Evolutionary conservation across 1,140 invertebrate genomes (phyloP).

Genomic region (roundworm (Caenorhabditis elegans)): WBcel235 BX284605.5:12926001-12926500

Average conservation of each 20-base stretch:
- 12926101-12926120: slow-evolving; percentile 3
- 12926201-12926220: not conserved
- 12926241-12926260: not conserved
- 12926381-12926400: not conserved
- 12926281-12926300: slow-evolving; percentile 41
- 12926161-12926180: slow-evolving; percentile 8
- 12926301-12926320: slow-evolving; percentile 26
- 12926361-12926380: not conserved
- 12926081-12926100: not conserved
- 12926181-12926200: slow-evolving; percentile 5
- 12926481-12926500: slow-evolving; percentile 34
- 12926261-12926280: slow-evolving; percentile 16
- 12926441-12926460: not conserved
- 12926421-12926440: slow-evolving; percentile 29
- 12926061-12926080: not conserved
- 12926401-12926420: slow-evolving; percentile 6
- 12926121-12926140: not conserved
- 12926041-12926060: not conserved
- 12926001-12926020: not conserved
- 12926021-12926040: not conserved
- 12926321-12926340: not conserved
- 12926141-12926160: not conserved
- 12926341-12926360: slow-evolving; percentile 10
- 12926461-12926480: slow-evolving; percentile 1
- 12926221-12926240: slow-evolving; percentile 22